phyloP scores from a whole-genome alignment of 2,113 vertebrate species.

The Xyliphius kryptos region DNA sequence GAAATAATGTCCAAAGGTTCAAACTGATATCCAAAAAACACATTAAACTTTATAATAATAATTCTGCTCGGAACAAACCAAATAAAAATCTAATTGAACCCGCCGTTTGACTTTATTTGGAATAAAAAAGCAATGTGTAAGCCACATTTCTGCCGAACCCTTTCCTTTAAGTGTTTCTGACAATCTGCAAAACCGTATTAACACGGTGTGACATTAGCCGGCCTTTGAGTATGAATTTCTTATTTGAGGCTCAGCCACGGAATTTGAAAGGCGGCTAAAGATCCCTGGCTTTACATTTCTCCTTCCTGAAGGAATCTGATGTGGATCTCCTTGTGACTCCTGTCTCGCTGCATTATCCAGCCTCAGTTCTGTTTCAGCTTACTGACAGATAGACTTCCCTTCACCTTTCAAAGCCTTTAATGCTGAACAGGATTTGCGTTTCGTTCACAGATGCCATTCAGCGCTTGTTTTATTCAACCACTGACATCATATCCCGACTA shows the following conservation, averaged over 20 bases:
- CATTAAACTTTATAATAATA: no score
- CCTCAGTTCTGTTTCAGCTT: not conserved
- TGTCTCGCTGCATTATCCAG: slow-evolving; percentile 6
- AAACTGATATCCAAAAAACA: no score
- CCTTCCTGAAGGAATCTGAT: not conserved
- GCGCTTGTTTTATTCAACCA: not conserved
- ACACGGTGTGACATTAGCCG: slow-evolving; percentile 8
- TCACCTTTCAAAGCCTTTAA: slow-evolving; percentile 10
- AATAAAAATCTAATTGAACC: no score
- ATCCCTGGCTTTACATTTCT: not conserved
- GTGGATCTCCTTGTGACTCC: slow-evolving; percentile 5
- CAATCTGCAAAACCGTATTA: slow-evolving; percentile 7
- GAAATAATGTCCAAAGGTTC: no score
- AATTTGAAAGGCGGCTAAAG: slow-evolving; percentile 9
- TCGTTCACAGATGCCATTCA: slow-evolving; percentile 3
- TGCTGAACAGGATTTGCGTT: slow-evolving; percentile 9
- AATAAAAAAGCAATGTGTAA: no score
- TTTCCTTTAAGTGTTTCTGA: not conserved
- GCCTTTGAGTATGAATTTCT: slow-evolving; percentile 21
- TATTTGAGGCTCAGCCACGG: slow-evolving; percentile 1
- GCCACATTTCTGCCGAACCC: not conserved
- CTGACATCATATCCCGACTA: slow-evolving; percentile 7
- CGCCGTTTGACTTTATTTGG: no score
- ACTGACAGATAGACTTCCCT: slow-evolving; percentile 11
- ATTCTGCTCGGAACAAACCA: no score